Conservation (phyloP, 2,113 vertebrate genomes). For the Pterocles orientalis region DNA sequence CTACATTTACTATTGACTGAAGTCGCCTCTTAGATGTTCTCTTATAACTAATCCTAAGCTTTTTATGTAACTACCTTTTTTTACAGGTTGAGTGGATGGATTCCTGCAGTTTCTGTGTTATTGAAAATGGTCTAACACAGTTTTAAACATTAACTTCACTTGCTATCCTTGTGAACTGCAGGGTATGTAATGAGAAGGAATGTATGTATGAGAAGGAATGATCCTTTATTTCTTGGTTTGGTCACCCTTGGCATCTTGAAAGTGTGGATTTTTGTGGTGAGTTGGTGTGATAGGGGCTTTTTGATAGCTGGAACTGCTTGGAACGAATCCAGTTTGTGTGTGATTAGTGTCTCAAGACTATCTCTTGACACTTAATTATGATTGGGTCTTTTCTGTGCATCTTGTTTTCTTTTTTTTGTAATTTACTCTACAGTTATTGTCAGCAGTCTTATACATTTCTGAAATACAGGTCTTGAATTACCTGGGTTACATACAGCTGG, state of each 20-base stretch:
- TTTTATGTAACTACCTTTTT: not conserved
- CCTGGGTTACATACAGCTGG: slow-evolving; percentile 24
- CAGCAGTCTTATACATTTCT: not conserved
- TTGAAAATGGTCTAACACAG: not conserved
- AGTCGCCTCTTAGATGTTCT: not conserved
- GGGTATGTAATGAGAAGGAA: no score
- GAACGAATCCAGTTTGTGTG: not conserved
- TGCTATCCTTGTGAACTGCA: not conserved
- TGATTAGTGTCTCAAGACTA: not conserved
- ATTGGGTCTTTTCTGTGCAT: not conserved
- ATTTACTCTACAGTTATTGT: not conserved
- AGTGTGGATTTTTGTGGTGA: not conserved
- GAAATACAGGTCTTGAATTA: slow-evolving; percentile 34
- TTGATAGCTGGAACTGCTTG: not conserved
- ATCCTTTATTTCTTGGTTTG: not conserved
- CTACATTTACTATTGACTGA: not conserved
- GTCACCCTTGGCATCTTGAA: not conserved
- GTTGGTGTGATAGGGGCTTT: not conserved
- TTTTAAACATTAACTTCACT: not conserved
- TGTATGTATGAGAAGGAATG: not conserved
- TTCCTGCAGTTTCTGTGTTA: not conserved
- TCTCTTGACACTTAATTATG: not conserved
- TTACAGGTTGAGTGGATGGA: not conserved
- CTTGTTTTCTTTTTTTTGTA: not conserved
- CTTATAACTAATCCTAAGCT: not conserved